These are phyloP conservation scores for Bungarus multicinctus DNA, from an alignment of 2,113 vertebrate genomes.

Conservation along the genomic window DNA sequence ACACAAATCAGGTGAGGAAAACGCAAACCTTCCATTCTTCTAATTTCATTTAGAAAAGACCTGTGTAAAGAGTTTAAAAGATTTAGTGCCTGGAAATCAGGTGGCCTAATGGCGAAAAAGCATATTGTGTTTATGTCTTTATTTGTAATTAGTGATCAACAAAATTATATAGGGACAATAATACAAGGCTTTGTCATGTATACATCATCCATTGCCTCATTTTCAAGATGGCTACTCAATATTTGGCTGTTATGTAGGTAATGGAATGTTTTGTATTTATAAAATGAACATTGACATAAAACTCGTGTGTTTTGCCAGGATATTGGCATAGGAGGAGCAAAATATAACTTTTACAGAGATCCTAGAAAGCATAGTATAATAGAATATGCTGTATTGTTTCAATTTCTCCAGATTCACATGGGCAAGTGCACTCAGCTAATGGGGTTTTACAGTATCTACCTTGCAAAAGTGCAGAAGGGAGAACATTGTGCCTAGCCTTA, in stretches of 20 bases:
- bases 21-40: not conserved
- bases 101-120: not conserved
- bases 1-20: not conserved
- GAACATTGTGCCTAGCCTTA: not conserved
- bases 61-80: not conserved
- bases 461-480: not conserved
- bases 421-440: not conserved
- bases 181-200: not conserved
- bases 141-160: not conserved
- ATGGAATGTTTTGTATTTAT: not conserved
- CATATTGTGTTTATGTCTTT: not conserved
- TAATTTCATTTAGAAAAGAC: not conserved
- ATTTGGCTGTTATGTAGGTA: not conserved
- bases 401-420: not conserved
- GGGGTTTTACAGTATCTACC: not conserved
- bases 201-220: not conserved
- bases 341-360: not conserved
- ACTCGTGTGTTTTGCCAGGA: not conserved
- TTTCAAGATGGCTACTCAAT: not conserved
- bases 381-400: not conserved
- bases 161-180: not conserved
- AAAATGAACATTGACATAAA: not conserved
- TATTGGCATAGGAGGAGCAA: not conserved
- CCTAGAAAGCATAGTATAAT: not conserved
- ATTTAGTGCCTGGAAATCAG: not conserved